Conservation (phyloP, 2,888 invertebrate genomes). For the Netelia melanura region DNA sequence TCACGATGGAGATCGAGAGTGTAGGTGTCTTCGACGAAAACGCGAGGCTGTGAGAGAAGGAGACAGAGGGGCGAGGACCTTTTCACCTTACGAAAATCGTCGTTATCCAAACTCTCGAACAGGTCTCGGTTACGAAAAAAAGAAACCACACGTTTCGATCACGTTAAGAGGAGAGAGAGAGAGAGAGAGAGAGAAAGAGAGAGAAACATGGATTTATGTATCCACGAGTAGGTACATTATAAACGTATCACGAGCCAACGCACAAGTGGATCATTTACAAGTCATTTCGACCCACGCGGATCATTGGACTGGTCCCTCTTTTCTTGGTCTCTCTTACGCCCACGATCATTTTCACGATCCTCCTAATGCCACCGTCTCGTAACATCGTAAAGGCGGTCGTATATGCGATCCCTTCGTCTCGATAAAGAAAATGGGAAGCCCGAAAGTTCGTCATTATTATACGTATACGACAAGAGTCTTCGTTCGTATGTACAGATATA, state of each 20-base stretch:
- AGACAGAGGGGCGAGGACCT: background rate
- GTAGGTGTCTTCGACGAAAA: background rate
- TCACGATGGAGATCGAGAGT: background rate
- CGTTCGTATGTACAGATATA: background rate
- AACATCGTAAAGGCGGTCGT: slow-evolving; percentile 48
- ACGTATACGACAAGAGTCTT: background rate
- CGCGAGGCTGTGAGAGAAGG: background rate
- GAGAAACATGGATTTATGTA: background rate
- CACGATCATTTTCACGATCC: slow-evolving; percentile 49
- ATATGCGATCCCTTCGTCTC: slow-evolving; percentile 12
- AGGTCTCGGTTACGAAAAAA: slow-evolving; percentile 13
- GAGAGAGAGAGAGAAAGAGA: background rate
- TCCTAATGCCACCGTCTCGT: slow-evolving; percentile 5
- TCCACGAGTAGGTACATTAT: slow-evolving; percentile 14
- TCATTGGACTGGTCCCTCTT: slow-evolving; percentile 17
- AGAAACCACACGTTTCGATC: slow-evolving; percentile 5
- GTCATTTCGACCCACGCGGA: slow-evolving; percentile 23
- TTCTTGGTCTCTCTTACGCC: slow-evolving; percentile 31
- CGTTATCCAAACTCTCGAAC: slow-evolving; percentile 7
- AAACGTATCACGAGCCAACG: slow-evolving; percentile 11
- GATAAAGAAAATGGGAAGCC: slow-evolving; percentile 29
- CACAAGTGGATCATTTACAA: slow-evolving; percentile 56
- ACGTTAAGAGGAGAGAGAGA: slow-evolving; percentile 14
- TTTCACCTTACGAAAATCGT: slow-evolving; percentile 22
- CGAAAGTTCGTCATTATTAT: slow-evolving; percentile 24